Conservation (phyloP, 2,888 invertebrate genomes). For the Apamea sordens region DNA sequence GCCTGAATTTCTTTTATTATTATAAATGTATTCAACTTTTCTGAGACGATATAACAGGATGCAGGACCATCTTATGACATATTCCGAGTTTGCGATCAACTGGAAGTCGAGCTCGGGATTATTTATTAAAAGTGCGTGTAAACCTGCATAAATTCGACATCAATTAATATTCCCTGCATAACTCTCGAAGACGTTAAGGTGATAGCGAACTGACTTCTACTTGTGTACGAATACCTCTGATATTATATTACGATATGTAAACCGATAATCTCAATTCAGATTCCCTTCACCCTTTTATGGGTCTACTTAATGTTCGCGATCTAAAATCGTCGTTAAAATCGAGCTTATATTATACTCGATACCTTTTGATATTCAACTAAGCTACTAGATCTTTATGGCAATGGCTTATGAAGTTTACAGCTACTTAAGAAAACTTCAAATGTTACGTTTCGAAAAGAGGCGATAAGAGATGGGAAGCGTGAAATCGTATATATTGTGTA, state of each 20-base stretch:
- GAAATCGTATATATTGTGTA: conserved; percentile 33
- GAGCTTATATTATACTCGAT: conserved; percentile 74
- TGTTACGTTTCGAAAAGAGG: conserved; percentile 40
- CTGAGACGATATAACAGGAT: not conserved
- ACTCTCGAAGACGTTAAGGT: conserved; percentile 80
- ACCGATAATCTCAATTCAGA: conserved; percentile 82
- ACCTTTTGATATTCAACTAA: conserved; percentile 67
- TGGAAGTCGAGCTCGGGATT: conserved; percentile 69
- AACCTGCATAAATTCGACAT: conserved; percentile 79
- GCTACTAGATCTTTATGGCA: conserved; percentile 65
- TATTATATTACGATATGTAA: conserved; percentile 80
- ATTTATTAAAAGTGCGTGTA: conserved; percentile 72
- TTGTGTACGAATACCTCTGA: conserved; percentile 66
- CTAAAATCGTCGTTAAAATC: conserved; percentile 81
- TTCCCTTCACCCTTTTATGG: conserved; percentile 80
- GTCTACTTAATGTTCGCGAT: conserved; percentile 78
- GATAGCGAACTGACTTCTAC: conserved; percentile 80
- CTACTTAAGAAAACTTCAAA: conserved; percentile 55
- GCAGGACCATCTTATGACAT: not conserved
- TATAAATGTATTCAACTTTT: not conserved
- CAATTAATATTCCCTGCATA: conserved; percentile 79
- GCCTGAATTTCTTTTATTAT: not conserved
- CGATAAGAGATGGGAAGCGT: conserved; percentile 37
- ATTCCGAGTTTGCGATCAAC: conserved; percentile 16
- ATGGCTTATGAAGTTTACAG: conserved; percentile 58